Conservation (phyloP, 2,113 vertebrate genomes). For the Antechinus stuartii region DNA sequence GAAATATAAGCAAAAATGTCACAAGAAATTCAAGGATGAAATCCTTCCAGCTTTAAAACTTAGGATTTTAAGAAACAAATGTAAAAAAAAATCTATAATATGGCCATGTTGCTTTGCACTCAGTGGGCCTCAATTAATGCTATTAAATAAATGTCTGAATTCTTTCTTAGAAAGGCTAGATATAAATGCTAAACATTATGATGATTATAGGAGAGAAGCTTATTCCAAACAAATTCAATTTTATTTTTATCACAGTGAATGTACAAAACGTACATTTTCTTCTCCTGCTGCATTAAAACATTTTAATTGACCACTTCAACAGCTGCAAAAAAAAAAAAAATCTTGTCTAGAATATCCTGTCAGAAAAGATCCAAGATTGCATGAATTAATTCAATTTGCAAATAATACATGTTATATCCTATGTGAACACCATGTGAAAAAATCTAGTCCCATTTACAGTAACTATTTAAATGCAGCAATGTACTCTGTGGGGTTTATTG, state of each 20-base stretch:
- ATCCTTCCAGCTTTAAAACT: neutral
- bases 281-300: slow-evolving; percentile 24
- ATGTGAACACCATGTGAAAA: neutral
- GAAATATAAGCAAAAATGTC: neutral
- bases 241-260: slow-evolving; percentile 12
- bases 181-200: neutral
- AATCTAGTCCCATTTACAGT: neutral
- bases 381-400: neutral
- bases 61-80: neutral
- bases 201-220: slow-evolving; percentile 2
- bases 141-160: neutral
- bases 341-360: slow-evolving; percentile 9
- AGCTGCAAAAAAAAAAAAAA: neutral
- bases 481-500: neutral
- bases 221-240: neutral
- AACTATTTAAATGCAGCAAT: neutral
- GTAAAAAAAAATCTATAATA: neutral
- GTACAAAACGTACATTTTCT: neutral
- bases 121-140: neutral
- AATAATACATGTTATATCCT: neutral
- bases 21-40: neutral
- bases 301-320: slow-evolving; percentile 1
- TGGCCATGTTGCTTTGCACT: neutral
- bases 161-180: slow-evolving; percentile 28
- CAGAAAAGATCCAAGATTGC: slow-evolving; percentile 33